Evolutionary conservation across 1,140 invertebrate species (phyloP).

Genomic region (Radopholus similis): DNA sequence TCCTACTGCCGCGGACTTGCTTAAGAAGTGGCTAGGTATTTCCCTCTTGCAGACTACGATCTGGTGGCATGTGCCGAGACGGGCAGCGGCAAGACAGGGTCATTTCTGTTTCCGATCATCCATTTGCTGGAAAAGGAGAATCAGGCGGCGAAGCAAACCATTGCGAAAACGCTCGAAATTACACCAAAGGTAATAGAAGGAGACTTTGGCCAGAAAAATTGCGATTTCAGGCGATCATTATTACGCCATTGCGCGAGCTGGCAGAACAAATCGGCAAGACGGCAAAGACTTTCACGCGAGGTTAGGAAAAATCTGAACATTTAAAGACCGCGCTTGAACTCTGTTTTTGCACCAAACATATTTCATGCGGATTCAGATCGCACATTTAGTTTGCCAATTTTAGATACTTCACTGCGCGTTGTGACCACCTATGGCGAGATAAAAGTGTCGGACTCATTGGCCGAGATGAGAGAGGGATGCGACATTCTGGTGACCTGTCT

Average conservation of each 20-base stretch:
- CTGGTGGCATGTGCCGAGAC: conserved; percentile 52
- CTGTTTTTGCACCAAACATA: not conserved
- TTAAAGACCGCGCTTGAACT: not conserved
- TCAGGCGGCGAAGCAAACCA: conserved; percentile 21
- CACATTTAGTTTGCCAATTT: not conserved
- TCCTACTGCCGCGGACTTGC: not conserved
- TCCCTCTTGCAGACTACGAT: conserved; percentile 32
- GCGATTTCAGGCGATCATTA: conserved; percentile 11
- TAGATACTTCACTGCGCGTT: conserved; percentile 5
- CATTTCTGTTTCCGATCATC: conserved; percentile 89
- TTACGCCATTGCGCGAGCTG: conserved; percentile 24
- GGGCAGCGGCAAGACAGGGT: conserved; percentile 83
- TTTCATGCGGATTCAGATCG: not conserved
- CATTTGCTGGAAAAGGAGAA: conserved; percentile 81
- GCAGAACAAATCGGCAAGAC: conserved; percentile 18
- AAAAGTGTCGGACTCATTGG: conserved; percentile 12
- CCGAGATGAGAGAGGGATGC: conserved; percentile 2
- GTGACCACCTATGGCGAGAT: conserved; percentile 27
- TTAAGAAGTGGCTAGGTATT: not conserved
- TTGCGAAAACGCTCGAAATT: not conserved
- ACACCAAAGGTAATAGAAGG: conserved; percentile 16
- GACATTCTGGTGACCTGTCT: conserved; percentile 80
- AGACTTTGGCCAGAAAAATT: not conserved
- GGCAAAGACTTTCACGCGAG: not conserved
- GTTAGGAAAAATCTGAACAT: not conserved